Percentiles rank a stretch among this genome's conserved stretches.
phyloP scores from a whole-genome alignment of 2,888 invertebrate genomes.

The Saturnia japonica region DNA sequence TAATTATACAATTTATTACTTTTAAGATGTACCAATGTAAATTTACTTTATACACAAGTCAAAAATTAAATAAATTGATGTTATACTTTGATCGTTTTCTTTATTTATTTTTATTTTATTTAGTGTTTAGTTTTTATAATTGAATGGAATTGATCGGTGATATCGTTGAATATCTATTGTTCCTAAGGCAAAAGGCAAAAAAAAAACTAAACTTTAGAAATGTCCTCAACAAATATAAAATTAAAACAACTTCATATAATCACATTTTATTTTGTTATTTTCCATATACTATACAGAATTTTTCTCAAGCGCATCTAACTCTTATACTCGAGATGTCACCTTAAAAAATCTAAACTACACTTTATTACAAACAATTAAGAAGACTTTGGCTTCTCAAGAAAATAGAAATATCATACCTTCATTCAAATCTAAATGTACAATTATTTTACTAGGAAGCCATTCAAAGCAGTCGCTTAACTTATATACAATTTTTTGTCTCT shows the following conservation, averaged over 20 bases:
- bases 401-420: constrained; percentile 53
- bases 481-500: not conserved
- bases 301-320: constrained; percentile 45
- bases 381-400: constrained; percentile 75
- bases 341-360: constrained; percentile 57
- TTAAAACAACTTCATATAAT: not conserved
- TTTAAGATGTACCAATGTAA: constrained; percentile 19
- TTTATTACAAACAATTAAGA: constrained; percentile 63
- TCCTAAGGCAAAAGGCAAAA: too few species aligned
- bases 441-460: not conserved
- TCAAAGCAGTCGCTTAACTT: not conserved
- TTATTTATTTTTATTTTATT: not conserved
- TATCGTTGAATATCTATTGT: too few species aligned
- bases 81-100: constrained; percentile 5
- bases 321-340: constrained; percentile 50
- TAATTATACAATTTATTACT: not conserved
- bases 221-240: not conserved
- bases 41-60: constrained; percentile 16
- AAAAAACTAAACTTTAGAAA: too few species aligned
- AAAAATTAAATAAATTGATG: constrained; percentile 20
- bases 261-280: constrained; percentile 57
- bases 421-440: constrained; percentile 26
- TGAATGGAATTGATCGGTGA: not conserved
- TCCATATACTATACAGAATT: constrained; percentile 54
- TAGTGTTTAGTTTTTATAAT: not conserved